phyloP scores from a whole-genome alignment of 1,140 invertebrate species.

The Hycleus phaleratus region DNA sequence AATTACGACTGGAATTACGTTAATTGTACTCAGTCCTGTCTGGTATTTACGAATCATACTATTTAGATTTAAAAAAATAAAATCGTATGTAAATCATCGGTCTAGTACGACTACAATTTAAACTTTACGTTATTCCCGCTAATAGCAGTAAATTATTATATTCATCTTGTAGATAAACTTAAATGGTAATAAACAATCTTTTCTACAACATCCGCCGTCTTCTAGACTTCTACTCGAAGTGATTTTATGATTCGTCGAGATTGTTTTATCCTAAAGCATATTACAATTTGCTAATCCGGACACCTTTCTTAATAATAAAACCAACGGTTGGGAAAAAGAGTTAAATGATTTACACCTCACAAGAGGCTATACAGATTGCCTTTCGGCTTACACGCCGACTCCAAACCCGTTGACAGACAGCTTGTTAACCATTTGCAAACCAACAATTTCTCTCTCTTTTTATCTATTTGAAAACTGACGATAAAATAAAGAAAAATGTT shows the following conservation, averaged over 20 bases:
- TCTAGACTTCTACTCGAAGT: not conserved
- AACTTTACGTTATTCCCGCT: too few species aligned
- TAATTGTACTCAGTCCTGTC: too few species aligned
- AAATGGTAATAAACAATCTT: too few species aligned
- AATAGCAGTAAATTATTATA: too few species aligned
- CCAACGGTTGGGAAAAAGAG: not conserved
- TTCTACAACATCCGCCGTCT: too few species aligned
- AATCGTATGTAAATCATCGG: too few species aligned
- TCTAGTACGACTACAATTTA: too few species aligned
- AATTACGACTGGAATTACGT: constrained; percentile 10
- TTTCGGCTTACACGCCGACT: not conserved
- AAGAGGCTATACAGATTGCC: not conserved
- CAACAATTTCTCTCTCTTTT: constrained; percentile 13
- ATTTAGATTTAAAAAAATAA: too few species aligned
- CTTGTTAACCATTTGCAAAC: constrained; percentile 15
- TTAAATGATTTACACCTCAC: constrained; percentile 11
- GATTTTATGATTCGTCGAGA: not conserved
- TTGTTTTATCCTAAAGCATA: not conserved
- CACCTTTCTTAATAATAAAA: constrained; percentile 8
- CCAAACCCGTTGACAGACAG: constrained; percentile 17
- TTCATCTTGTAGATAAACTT: too few species aligned
- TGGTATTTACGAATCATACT: too few species aligned
- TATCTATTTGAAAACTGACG: too few species aligned
- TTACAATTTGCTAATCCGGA: constrained; percentile 10
- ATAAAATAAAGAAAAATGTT: too few species aligned